Conservation (phyloP, 2,888 invertebrate genomes). For the Conops quadrifasciatus region DNA sequence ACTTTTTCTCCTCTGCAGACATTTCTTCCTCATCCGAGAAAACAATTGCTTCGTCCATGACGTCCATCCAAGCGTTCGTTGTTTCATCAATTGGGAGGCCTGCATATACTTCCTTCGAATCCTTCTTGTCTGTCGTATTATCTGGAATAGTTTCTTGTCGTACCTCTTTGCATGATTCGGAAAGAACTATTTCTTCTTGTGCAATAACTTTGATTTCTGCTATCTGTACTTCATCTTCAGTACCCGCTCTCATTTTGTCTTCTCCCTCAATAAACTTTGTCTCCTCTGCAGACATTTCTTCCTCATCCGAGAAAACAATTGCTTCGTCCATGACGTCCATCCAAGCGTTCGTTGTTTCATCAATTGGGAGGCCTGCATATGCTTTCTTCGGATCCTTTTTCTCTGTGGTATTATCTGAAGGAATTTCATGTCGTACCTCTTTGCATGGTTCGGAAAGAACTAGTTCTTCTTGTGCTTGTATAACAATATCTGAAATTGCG, state of each 20-base stretch:
- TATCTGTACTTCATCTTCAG: constrained; percentile 41
- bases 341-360: constrained; percentile 46
- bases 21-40: constrained; percentile 50
- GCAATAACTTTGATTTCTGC: not conserved
- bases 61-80: constrained; percentile 55
- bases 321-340: constrained; percentile 62
- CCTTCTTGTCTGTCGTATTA: not conserved
- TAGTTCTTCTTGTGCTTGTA: not conserved
- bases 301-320: constrained; percentile 61
- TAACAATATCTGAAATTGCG: not conserved
- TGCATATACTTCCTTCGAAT: constrained; percentile 47
- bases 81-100: constrained; percentile 57
- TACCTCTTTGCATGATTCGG: constrained; percentile 5
- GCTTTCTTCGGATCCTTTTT: constrained; percentile 39
- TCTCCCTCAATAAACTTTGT: not conserved
- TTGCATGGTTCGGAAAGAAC: not conserved
- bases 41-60: constrained; percentile 51
- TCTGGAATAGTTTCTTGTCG: constrained; percentile 14
- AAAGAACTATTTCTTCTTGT: not conserved
- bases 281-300: constrained; percentile 42
- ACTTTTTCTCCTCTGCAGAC: not conserved
- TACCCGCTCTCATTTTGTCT: not conserved
- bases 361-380: constrained; percentile 55
- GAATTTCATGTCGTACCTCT: no score
- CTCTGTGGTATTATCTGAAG: not conserved